A percentile compares a stretch with the other conserved stretches of the same genome.
phyloP scores from a whole-genome alignment of 2,888 invertebrate species.

The Andrena bicolor region DNA sequence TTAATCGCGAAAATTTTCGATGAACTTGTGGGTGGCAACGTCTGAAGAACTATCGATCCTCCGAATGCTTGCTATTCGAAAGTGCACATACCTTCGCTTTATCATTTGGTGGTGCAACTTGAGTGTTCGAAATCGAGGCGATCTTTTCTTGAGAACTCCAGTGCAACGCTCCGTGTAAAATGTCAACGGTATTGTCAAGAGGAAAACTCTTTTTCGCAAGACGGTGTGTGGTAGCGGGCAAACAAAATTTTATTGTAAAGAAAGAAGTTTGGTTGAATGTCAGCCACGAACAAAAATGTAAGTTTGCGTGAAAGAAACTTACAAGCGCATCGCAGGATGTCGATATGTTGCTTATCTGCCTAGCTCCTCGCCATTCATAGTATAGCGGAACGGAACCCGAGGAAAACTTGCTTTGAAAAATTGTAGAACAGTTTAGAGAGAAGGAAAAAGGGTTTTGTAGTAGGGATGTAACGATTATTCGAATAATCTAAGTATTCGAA shows the following conservation, averaged over 20 bases:
- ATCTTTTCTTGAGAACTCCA: constrained; percentile 28
- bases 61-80: constrained; percentile 16
- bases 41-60: constrained; percentile 30
- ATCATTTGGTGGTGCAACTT: constrained; percentile 9
- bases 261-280: constrained; percentile 25
- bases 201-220: constrained; percentile 11
- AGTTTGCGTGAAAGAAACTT: constrained; percentile 12
- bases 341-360: constrained; percentile 41
- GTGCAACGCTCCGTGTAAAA: not conserved
- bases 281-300: constrained; percentile 41
- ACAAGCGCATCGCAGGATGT: constrained; percentile 25
- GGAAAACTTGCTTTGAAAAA: not conserved
- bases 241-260: constrained; percentile 35
- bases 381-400: not conserved
- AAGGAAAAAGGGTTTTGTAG: no score
- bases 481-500: no score
- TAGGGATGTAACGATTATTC: no score
- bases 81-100: constrained; percentile 1
- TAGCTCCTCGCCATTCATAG: constrained; percentile 4
- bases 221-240: not conserved
- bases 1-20: constrained; percentile 44
- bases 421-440: not conserved
- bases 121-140: constrained; percentile 3
- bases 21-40: not conserved
- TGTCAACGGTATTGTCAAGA: constrained; percentile 16